Conservation (phyloP, 1,140 invertebrate species). For the Phthorimaea operculella region DNA sequence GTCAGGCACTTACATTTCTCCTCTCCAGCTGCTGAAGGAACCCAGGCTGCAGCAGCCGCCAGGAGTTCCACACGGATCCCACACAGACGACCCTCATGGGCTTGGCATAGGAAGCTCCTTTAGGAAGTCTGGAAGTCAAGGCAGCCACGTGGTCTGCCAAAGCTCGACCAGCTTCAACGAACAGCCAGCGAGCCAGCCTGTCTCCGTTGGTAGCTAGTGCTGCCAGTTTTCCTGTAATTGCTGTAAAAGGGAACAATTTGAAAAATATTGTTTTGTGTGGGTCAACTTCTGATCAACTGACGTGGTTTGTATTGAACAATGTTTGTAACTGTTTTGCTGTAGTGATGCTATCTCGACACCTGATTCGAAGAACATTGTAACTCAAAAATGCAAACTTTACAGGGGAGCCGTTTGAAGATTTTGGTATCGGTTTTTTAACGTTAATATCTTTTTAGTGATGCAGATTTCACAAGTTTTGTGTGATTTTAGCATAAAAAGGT, state of each 20-base stretch:
- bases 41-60: constrained; percentile 81
- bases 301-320: too few relatives aligned
- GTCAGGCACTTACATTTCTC: constrained; percentile 32
- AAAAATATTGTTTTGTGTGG: too few relatives aligned
- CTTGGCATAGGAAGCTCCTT: constrained; percentile 54
- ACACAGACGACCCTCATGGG: constrained; percentile 87
- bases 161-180: constrained; percentile 79
- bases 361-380: too few relatives aligned
- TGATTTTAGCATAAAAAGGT: too few relatives aligned
- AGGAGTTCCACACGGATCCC: constrained; percentile 96
- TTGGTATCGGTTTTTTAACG: too few relatives aligned
- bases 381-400: too few relatives aligned
- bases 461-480: too few relatives aligned
- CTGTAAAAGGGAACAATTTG: constrained; percentile 40
- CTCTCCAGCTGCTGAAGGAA: constrained; percentile 72
- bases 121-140: constrained; percentile 72
- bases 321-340: too few relatives aligned
- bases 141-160: constrained; percentile 83
- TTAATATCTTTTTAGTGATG: too few relatives aligned
- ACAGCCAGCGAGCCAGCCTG: constrained; percentile 76
- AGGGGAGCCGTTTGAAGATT: too few relatives aligned
- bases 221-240: constrained; percentile 80
- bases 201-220: constrained; percentile 78
- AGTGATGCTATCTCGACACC: too few relatives aligned
- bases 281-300: too few relatives aligned